These are phyloP conservation scores for Myrmophylax atrothorax DNA, from an alignment of 2,113 vertebrate species.

Conservation along the genomic window DNA sequence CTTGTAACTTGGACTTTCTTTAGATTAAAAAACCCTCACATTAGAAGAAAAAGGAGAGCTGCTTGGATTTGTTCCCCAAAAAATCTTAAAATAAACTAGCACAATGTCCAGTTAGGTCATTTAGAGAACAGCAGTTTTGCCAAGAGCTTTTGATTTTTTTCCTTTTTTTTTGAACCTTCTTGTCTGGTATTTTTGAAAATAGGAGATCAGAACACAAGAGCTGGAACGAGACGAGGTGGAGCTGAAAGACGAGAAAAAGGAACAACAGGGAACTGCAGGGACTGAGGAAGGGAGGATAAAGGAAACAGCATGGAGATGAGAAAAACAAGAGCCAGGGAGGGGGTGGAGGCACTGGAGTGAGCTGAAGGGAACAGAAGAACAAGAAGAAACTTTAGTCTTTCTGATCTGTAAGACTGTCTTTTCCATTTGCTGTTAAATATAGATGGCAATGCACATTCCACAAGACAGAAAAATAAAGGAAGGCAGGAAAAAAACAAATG, in stretches of 20 bases:
- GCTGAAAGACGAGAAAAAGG: slow-evolving; percentile 25
- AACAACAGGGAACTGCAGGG: slow-evolving; percentile 22
- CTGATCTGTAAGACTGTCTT: neutral
- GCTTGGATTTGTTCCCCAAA: neutral
- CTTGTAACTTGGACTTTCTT: neutral
- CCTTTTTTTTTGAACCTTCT: neutral
- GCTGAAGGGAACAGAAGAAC: slow-evolving; percentile 25
- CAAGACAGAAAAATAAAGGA: neutral
- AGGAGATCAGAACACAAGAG: slow-evolving; percentile 14
- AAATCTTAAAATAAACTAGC: neutral
- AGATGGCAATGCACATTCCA: slow-evolving; percentile 11
- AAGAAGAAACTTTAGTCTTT: slow-evolving; percentile 15
- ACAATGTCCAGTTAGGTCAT: neutral
- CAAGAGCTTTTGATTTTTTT: neutral
- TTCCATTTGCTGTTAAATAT: slow-evolving; percentile 50
- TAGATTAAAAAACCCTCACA: neutral
- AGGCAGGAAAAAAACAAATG: neutral
- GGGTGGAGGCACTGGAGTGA: neutral
- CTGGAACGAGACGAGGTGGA: neutral
- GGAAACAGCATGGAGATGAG: slow-evolving; percentile 21
- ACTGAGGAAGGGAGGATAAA: slow-evolving; percentile 20
- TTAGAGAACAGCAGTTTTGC: neutral
- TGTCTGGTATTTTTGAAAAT: slow-evolving; percentile 12
- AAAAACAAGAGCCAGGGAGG: slow-evolving; percentile 44
- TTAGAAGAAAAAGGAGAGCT: neutral